Base-by-base conservation (phyloP, 2,113 vertebrate genomes). In the Struthio camelus region DNA sequence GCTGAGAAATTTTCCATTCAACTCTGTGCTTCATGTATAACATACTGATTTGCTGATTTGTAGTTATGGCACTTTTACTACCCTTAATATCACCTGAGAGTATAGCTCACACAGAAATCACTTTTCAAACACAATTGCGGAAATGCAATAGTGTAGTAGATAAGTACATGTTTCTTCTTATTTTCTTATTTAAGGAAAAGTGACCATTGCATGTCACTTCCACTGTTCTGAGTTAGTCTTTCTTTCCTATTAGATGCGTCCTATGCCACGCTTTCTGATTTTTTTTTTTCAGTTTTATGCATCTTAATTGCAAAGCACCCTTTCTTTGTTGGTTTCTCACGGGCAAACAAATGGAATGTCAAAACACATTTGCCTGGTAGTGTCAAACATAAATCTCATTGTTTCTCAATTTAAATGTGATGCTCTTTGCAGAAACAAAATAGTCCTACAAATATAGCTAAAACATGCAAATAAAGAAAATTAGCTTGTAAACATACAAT, bases 261-360 rank as follows among this genome's bases (percentile, higher is more conserved):
- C 28, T 80, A 10, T 1, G 7, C n/a, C 24, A 51, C 24, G 27
- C 32, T 24, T 69, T 70, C 62, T 87, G 51, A 7, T 69, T 79
- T 90, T 50, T 72, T 89, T 80, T 20, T 4, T 20, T 77, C 54
- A 82, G 16, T 44, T 87, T 84, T 85, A 30, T 73, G 46, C 12
- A 87, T 87, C 67, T 73, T 94, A 91, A 80, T 91, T 95, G 53
- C 48, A 77, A 70, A 93, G 11, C 69, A 85, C 24, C 16, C 51
- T 36, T 19, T 70, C 53, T 87, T 77, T 83, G 34, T 89, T 87
- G 30, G 15, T 89, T 89, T 87, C 81, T 87, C 14, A 23, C 2
- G 1, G 59, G 64, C 64, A 89, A 66, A 87, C 28, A 80, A 89
- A 62, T 91, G 78, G 53, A 80, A 85, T 87, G 16, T 73, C 36